phyloP scores from a whole-genome alignment of 2,888 invertebrate genomes.

The Eutolmus rufibarbis region DNA sequence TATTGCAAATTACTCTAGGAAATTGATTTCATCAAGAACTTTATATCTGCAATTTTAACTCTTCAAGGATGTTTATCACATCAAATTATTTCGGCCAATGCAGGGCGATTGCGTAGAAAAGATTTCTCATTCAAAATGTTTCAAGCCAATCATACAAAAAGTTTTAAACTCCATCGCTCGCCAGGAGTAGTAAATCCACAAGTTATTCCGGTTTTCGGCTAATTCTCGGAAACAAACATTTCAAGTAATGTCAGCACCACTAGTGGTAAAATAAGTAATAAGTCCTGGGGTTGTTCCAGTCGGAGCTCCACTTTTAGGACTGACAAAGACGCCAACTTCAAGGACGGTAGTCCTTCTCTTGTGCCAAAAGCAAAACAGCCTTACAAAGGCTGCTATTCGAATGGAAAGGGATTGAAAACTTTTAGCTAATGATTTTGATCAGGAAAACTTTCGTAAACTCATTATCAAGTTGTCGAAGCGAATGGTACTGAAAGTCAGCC shows the following conservation, averaged over 20 bases:
- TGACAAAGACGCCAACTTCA: background rate
- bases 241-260: background rate
- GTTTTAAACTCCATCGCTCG: background rate
- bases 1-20: too few species aligned
- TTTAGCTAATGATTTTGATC: slow-evolving; percentile 3
- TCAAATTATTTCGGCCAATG: background rate
- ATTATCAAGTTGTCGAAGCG: slow-evolving; percentile 7
- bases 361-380: background rate
- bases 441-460: background rate
- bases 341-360: background rate
- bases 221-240: background rate
- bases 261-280: background rate
- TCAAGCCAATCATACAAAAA: background rate
- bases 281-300: background rate
- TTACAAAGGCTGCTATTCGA: background rate
- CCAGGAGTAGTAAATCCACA: background rate
- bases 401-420: background rate
- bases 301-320: background rate
- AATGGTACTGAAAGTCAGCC: background rate
- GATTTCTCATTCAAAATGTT: background rate
- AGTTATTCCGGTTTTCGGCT: background rate
- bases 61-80: background rate
- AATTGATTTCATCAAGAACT: too few species aligned
- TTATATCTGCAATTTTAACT: background rate
- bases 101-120: background rate